A percentile compares a stretch with the other conserved stretches of the same genome.
These are phyloP conservation scores for Sebastes glaucus DNA, from an alignment of 2,797 vertebrate genomes.

Conservation along the genomic window DNA sequence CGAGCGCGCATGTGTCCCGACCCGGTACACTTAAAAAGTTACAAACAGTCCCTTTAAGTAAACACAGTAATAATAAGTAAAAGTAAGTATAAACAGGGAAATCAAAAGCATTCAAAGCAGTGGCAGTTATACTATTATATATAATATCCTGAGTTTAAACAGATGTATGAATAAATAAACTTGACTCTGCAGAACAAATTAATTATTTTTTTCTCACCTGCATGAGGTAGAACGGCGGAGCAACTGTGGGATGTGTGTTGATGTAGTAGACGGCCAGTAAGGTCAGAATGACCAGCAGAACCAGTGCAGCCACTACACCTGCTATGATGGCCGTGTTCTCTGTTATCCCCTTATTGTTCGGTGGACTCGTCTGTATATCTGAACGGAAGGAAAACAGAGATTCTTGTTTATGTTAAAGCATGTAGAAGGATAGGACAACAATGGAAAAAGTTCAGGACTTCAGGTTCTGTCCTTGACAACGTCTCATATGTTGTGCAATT, in stretches of 20 bases:
- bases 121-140: no score
- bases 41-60: no score
- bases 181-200: no score
- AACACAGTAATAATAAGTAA: not conserved
- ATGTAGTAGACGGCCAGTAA: constrained; percentile 93
- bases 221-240: constrained; percentile 89
- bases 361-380: constrained; percentile 71
- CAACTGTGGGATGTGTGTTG: constrained; percentile 89
- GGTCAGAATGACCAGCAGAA: constrained; percentile 87
- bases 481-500: not conserved
- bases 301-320: constrained; percentile 87
- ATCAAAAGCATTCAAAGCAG: no score
- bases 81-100: not conserved
- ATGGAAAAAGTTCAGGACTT: not conserved
- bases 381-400: constrained; percentile 7
- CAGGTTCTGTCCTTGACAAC: not conserved
- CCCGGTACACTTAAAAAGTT: no score
- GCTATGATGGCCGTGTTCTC: constrained; percentile 90
- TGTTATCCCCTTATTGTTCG: constrained; percentile 68
- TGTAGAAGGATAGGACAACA: not conserved
- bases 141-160: not conserved
- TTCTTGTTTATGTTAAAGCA: not conserved
- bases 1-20: no score
- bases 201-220: constrained; percentile 73
- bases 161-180: no score